phyloP scores from a whole-genome alignment of 2,888 invertebrate species.

The Acronicta leporina region DNA sequence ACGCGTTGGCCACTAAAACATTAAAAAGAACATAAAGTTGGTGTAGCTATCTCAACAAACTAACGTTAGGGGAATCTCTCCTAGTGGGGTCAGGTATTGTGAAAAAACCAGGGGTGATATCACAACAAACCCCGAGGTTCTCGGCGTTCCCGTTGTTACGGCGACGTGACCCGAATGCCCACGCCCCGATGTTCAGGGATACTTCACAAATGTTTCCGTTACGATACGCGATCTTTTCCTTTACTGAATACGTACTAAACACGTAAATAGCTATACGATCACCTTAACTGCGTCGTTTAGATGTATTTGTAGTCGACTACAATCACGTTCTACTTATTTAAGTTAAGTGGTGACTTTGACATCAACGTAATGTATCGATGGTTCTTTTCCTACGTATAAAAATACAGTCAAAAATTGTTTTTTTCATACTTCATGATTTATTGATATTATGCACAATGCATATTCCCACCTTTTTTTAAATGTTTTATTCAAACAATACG shows the following conservation, averaged over 20 bases:
- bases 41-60: slow-evolving; percentile 69
- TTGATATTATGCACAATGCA: slow-evolving; percentile 41
- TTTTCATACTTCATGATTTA: slow-evolving; percentile 51
- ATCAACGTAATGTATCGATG: too few relatives aligned
- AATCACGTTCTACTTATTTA: too few relatives aligned
- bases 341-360: too few relatives aligned
- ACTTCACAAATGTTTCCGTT: slow-evolving; percentile 86
- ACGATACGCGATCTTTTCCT: slow-evolving; percentile 83
- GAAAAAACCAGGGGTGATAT: slow-evolving; percentile 83
- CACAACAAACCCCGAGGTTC: slow-evolving; percentile 86
- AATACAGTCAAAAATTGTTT: too few relatives aligned
- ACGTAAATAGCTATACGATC: slow-evolving; percentile 82
- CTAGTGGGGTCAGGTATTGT: slow-evolving; percentile 83
- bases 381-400: too few relatives aligned
- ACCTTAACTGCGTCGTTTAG: slow-evolving; percentile 73
- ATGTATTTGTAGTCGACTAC: slow-evolving; percentile 66
- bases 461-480: too few relatives aligned
- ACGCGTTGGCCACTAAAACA: slow-evolving; percentile 66
- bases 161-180: slow-evolving; percentile 83
- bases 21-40: slow-evolving; percentile 75
- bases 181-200: slow-evolving; percentile 78
- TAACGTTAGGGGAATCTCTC: slow-evolving; percentile 80
- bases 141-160: slow-evolving; percentile 82
- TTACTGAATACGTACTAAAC: slow-evolving; percentile 80
- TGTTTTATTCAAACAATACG: too few relatives aligned